phyloP scores from a whole-genome alignment of 2,888 invertebrate genomes.

The Blastobasis lacticolella region DNA sequence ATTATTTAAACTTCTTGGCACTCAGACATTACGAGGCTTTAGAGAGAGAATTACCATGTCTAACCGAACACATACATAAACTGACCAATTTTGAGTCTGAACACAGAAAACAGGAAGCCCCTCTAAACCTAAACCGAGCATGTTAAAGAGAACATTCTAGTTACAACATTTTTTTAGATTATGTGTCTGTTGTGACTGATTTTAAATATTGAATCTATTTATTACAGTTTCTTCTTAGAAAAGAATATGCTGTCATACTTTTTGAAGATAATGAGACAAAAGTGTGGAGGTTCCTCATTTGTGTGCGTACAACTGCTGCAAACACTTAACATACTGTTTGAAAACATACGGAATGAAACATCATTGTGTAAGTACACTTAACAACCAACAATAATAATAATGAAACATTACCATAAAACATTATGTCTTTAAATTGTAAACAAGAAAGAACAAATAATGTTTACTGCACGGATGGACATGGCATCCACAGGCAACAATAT shows the following conservation, averaged over 20 bases:
- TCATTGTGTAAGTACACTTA: conserved; percentile 90
- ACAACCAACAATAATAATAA: not conserved
- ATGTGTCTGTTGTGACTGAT: too few relatives aligned
- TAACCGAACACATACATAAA: too few relatives aligned
- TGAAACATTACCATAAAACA: not conserved
- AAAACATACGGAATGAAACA: conserved; percentile 99
- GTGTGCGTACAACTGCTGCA: conserved; percentile 98
- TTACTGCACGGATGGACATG: not conserved
- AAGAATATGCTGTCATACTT: conserved; percentile 99
- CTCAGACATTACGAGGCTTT: too few relatives aligned
- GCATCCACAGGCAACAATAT: too few relatives aligned
- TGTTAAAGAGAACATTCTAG: too few relatives aligned
- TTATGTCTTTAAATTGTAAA: not conserved
- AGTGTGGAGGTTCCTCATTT: conserved; percentile 93
- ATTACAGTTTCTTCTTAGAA: conserved; percentile 94
- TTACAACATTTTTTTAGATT: too few relatives aligned
- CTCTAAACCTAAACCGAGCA: too few relatives aligned
- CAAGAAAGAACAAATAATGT: not conserved
- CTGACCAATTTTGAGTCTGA: too few relatives aligned
- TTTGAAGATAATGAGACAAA: conserved; percentile 96
- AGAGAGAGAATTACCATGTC: too few relatives aligned
- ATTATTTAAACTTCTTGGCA: too few relatives aligned
- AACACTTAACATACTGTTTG: conserved; percentile 98
- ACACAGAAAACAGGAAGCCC: too few relatives aligned
- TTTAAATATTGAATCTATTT: not conserved